Evolutionary conservation across 2,888 invertebrate species (phyloP).

Genomic region (Zelleria hepariella): DNA sequence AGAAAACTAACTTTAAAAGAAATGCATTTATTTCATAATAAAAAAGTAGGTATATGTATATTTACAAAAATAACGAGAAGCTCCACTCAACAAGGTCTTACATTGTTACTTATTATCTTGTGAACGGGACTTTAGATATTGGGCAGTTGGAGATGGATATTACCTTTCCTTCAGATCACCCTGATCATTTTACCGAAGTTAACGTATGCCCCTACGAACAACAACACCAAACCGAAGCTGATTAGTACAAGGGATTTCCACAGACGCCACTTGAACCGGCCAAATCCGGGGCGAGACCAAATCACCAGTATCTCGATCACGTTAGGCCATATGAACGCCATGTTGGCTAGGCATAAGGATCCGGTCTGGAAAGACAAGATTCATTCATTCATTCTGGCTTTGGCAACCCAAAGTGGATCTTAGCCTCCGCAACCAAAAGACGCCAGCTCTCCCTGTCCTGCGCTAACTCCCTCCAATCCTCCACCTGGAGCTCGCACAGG

Average conservation of each 20-base stretch:
- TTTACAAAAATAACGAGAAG: too few species aligned
- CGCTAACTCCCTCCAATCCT: too few species aligned
- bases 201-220: conserved; percentile 29
- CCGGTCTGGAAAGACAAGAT: conserved; percentile 31
- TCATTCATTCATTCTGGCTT: conserved; percentile 16
- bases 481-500: too few species aligned
- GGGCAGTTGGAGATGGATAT: not conserved
- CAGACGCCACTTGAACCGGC: conserved; percentile 27
- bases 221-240: conserved; percentile 20
- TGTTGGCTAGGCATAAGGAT: conserved; percentile 34
- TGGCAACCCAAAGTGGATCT: too few species aligned
- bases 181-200: conserved; percentile 15
- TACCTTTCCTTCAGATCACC: not conserved
- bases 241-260: conserved; percentile 22
- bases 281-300: conserved; percentile 34
- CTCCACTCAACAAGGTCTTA: too few species aligned
- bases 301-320: conserved; percentile 26
- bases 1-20: too few species aligned
- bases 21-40: too few species aligned
- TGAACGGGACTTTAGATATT: not conserved
- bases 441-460: too few species aligned
- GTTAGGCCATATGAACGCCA: conserved; percentile 42
- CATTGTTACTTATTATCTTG: too few species aligned
- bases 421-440: too few species aligned
- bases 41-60: too few species aligned